Evolutionary conservation across 2,113 vertebrate species (phyloP).

Genomic region (Gobio gobio): DNA sequence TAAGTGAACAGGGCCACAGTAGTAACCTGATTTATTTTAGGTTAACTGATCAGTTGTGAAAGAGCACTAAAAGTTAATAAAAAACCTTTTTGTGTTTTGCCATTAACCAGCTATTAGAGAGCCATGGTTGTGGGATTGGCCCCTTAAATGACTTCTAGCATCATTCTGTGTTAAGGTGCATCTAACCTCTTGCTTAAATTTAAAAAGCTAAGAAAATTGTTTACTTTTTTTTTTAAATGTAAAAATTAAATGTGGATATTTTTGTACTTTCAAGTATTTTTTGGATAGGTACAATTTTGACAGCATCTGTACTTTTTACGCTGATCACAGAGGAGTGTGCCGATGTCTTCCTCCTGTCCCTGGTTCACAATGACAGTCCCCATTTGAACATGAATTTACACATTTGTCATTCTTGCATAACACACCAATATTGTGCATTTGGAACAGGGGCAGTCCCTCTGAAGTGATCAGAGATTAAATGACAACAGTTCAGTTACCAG

Average conservation of each 20-base stretch:
- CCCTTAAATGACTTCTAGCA: background rate
- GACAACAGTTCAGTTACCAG: background rate
- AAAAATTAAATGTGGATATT: background rate
- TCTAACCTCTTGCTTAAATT: background rate
- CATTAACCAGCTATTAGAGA: background rate
- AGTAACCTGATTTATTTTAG: too few species aligned
- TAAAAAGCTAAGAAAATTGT: too few species aligned
- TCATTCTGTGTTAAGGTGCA: background rate
- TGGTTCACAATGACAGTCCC: background rate
- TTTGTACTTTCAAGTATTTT: background rate
- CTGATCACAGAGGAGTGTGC: background rate
- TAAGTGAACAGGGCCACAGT: too few species aligned
- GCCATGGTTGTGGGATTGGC: background rate
- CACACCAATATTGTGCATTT: background rate
- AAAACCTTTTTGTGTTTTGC: too few species aligned
- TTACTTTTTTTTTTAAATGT: too few species aligned
- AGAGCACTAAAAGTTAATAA: too few species aligned
- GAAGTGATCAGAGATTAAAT: background rate
- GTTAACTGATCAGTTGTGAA: too few species aligned
- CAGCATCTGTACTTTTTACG: background rate
- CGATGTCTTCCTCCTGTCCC: background rate
- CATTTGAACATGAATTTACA: background rate
- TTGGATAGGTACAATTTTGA: too few species aligned
- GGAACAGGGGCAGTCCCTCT: slow-evolving; percentile 13
- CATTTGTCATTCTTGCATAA: background rate